Base-by-base conservation (phyloP, 2,888 invertebrate genomes). In the Oscheius onirici region DNA sequence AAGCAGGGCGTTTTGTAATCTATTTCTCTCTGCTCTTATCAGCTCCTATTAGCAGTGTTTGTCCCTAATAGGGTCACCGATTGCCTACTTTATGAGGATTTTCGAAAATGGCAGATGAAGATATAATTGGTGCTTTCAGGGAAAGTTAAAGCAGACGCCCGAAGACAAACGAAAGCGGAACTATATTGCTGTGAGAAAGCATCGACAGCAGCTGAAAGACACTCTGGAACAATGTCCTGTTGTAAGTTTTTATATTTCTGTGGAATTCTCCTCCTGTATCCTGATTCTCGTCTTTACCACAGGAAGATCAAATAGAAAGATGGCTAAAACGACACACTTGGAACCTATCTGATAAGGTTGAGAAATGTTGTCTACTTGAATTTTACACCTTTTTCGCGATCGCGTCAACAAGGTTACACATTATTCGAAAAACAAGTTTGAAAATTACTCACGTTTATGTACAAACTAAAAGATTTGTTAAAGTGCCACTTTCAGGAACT, bases 101-200 rank as follows among this genome's bases (percentile, higher is more conserved):
- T 10, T 55, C 2, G 26, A 26, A 20, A 24, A 52, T 8, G n/a
- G 8, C n/a, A 34, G 40, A 26, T 34, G 40, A 13, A 28, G n/a
- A 55, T 20, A 13, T 17, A 0, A 10, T 26, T 11, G 13, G 3
- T 40, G 10, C 1, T 63, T 63, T 49, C 28, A 63, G 63, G 17
- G 22, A 2, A 63, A 63, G 49, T 20, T 26, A 10, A 63, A 63
- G 24, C 63, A 63, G 28, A 28, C 63, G 10, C 26, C 46, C 8
- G 63, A 63, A 24, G 63, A 63, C 46, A 63, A 63, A 26, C 24
- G 63, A 15, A 46, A 20, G 24, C 44, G 63, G 20, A 63, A 63
- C 26, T 63, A 63, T 34, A 63, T 63, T 8, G 63, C 63, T 46
- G 63, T 63, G 20, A 46, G 49, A 26, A 63, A 63, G 20, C 63